Evolutionary conservation across 2,113 vertebrate genomes (phyloP).

Genomic region (Orycteropus afer): DNA sequence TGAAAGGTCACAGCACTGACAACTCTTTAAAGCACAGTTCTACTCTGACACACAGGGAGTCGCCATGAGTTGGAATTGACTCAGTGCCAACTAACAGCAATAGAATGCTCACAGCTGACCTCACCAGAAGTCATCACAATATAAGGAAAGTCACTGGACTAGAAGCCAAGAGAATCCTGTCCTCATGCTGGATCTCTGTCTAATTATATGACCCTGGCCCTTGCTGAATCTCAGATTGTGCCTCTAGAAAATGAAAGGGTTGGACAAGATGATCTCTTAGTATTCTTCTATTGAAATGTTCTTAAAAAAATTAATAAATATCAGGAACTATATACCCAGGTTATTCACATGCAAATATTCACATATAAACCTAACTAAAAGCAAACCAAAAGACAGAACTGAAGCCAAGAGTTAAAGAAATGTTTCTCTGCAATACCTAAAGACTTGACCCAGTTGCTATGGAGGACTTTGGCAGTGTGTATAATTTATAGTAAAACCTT

Average conservation of each 20-base stretch:
- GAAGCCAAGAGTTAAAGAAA: not conserved
- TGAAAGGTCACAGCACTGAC: not conserved
- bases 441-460: not conserved
- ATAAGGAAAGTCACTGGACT: not conserved
- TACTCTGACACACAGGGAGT: not conserved
- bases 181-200: not conserved
- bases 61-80: not conserved
- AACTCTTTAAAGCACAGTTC: not conserved
- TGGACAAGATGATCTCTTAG: not conserved
- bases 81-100: not conserved
- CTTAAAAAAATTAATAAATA: not conserved
- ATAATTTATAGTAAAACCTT: not conserved
- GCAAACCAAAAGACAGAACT: not conserved
- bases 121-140: not conserved
- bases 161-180: not conserved
- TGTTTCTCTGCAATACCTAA: not conserved
- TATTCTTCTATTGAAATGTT: slow-evolving; percentile 3
- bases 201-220: not conserved
- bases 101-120: not conserved
- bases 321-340: not conserved
- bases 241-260: not conserved
- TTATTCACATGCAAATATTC: slow-evolving; percentile 17
- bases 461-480: not conserved
- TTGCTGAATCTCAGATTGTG: not conserved
- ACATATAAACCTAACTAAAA: not conserved